These are phyloP conservation scores for Pituophis catenifer DNA, from an alignment of 2,113 vertebrate genomes.

Conservation along the genomic window DNA sequence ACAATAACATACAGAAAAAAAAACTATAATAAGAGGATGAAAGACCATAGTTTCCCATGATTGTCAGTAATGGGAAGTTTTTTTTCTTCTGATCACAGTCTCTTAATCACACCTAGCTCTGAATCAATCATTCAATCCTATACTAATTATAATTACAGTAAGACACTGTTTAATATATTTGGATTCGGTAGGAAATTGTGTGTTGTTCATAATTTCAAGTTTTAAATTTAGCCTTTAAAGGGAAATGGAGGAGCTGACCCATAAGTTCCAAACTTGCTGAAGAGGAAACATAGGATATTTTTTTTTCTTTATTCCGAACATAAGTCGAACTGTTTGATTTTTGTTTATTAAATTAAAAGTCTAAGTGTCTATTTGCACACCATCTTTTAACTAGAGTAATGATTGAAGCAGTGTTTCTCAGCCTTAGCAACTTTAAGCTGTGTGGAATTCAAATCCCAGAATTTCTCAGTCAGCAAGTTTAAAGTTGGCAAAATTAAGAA, in stretches of 20 bases:
- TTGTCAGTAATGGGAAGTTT: background rate
- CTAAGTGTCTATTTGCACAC: background rate
- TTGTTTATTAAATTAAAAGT: background rate
- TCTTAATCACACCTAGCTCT: background rate
- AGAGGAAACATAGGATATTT: background rate
- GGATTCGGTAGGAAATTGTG: background rate
- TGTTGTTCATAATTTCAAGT: background rate
- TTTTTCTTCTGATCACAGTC: background rate
- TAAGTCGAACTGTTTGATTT: background rate
- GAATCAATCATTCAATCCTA: background rate
- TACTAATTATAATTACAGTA: background rate
- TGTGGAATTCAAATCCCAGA: background rate
- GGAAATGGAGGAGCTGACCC: background rate
- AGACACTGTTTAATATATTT: background rate
- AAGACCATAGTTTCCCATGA: background rate
- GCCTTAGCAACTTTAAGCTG: background rate
- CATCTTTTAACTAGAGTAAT: background rate
- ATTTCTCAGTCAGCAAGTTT: background rate
- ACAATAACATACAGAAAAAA: background rate
- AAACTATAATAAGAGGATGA: background rate
- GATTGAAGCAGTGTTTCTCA: background rate
- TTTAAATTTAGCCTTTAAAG: background rate
- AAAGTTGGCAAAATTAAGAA: background rate
- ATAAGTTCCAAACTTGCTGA: background rate
- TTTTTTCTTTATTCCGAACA: background rate